Percentiles rank a stretch among this genome's conserved stretches.
Evolutionary conservation across 1,140 invertebrate genomes (phyloP).

Genomic region (Cepaea nemoralis): DNA sequence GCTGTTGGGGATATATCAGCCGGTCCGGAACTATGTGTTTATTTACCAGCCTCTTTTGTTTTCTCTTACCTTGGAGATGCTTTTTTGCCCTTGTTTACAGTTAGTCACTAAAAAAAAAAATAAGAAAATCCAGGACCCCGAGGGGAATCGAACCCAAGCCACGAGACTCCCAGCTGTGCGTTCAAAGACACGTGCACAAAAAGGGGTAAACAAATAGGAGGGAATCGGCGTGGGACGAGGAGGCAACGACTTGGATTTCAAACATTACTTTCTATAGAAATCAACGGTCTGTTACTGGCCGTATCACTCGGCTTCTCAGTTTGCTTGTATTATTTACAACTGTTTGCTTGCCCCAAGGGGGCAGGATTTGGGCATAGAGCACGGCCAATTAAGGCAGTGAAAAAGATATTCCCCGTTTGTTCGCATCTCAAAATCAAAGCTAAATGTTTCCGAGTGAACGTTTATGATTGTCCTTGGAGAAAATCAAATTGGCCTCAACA

Average conservation of each 20-base stretch:
- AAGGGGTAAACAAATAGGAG: constrained; percentile 17
- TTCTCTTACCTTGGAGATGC: constrained; percentile 12
- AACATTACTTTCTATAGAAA: constrained; percentile 6
- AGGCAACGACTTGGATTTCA: constrained; percentile 16
- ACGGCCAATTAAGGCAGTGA: constrained; percentile 14
- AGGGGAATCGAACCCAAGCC: constrained; percentile 31
- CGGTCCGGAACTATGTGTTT: constrained; percentile 14
- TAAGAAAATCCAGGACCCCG: neutral
- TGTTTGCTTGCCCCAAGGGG: constrained; percentile 25
- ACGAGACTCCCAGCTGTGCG: constrained; percentile 37
- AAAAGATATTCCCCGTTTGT: constrained; percentile 10
- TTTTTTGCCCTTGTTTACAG: constrained; percentile 30
- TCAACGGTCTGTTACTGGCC: neutral
- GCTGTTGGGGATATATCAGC: neutral
- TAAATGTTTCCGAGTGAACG: constrained; percentile 20
- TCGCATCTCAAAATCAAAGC: neutral
- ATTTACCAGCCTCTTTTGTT: constrained; percentile 36
- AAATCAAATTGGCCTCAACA: neutral
- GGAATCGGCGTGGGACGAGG: constrained; percentile 13
- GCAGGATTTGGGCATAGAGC: neutral
- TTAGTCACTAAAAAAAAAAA: constrained; percentile 21
- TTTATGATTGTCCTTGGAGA: neutral
- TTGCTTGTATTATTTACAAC: constrained; percentile 26
- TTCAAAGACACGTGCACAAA: constrained; percentile 28
- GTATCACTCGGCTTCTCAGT: neutral